Conservation (phyloP, 2,888 invertebrate genomes). For the Idaea dimidiata region DNA sequence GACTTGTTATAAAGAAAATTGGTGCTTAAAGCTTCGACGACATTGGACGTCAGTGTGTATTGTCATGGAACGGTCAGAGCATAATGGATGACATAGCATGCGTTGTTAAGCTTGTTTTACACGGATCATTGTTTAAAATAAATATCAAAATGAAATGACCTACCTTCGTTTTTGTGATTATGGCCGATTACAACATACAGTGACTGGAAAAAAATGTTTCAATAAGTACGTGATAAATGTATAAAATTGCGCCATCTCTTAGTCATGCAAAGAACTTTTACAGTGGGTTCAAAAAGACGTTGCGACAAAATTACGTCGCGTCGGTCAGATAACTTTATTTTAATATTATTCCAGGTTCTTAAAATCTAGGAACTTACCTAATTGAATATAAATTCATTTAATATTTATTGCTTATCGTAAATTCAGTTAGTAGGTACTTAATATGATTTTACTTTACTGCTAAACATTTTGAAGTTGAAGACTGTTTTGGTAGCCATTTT, state of each 20-base stretch:
- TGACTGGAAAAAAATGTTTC: background rate
- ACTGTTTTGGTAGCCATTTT: background rate
- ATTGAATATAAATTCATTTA: background rate
- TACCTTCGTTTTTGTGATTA: background rate
- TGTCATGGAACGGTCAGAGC: constrained; percentile 72
- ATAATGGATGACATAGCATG: constrained; percentile 73
- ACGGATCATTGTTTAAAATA: background rate
- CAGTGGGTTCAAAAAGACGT: background rate
- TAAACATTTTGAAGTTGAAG: background rate
- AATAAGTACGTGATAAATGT: background rate
- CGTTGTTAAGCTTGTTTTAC: constrained; percentile 72
- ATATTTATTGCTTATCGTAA: background rate
- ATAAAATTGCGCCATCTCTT: background rate
- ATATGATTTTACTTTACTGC: background rate
- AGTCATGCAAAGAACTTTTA: background rate
- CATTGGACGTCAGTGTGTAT: constrained; percentile 67
- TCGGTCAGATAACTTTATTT: background rate
- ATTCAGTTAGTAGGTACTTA: too few species aligned
- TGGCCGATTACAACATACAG: background rate
- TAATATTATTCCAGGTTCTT: background rate
- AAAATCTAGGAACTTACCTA: background rate
- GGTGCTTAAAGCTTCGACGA: constrained; percentile 78
- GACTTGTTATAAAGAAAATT: constrained; percentile 81
- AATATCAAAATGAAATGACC: background rate
- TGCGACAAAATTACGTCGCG: background rate